Percentiles rank a stretch among this genome's conserved stretches.
Evolutionary conservation across 2,888 invertebrate genomes (phyloP).

Genomic region (Eurois occulta): DNA sequence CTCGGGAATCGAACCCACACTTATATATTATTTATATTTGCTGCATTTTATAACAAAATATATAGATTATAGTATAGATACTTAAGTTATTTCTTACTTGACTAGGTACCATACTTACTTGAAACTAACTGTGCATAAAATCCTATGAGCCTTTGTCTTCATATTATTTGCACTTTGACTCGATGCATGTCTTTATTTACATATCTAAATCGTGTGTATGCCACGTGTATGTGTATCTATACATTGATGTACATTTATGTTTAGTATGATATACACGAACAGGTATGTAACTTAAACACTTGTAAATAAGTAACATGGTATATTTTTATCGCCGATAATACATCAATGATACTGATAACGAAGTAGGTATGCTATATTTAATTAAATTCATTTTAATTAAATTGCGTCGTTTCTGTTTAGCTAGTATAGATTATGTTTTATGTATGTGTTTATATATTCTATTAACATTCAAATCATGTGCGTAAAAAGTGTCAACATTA

Average conservation of each 20-base stretch:
- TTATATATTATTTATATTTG: too few relatives aligned
- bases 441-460: neutral
- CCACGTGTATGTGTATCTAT: conserved; percentile 41
- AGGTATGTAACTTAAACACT: neutral
- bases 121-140: conserved; percentile 11
- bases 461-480: conserved; percentile 6
- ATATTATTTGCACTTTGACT: conserved; percentile 42
- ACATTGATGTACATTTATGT: neutral
- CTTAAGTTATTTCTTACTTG: neutral
- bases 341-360: conserved; percentile 26
- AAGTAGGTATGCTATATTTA: neutral
- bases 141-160: conserved; percentile 23
- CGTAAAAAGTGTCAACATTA: conserved; percentile 10
- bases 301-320: neutral
- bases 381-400: conserved; percentile 23
- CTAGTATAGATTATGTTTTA: neutral
- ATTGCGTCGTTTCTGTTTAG: neutral
- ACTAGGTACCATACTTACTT: neutral
- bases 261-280: neutral
- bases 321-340: conserved; percentile 2
- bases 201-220: neutral
- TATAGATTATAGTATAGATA: too few relatives aligned
- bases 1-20: too few relatives aligned
- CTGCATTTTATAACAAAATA: too few relatives aligned
- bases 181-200: conserved; percentile 25